Evolutionary conservation across 2,113 vertebrate species (phyloP).

Genomic region (Marmota flaviventris): DNA sequence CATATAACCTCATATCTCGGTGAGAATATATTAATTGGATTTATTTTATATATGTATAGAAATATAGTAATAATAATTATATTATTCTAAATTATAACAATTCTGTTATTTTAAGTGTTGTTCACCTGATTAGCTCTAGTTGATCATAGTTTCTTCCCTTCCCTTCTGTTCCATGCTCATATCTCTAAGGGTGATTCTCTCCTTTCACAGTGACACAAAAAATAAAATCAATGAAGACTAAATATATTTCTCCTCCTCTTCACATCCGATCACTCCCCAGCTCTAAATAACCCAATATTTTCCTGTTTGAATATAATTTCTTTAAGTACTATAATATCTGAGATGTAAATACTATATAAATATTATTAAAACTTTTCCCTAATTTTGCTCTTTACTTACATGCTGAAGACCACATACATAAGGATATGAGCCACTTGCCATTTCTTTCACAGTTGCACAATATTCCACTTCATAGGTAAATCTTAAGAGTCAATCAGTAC

Average conservation of each 20-base stretch:
- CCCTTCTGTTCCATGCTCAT: neutral
- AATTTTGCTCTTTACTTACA: neutral
- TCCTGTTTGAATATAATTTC: neutral
- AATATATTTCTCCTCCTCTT: neutral
- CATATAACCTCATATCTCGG: neutral
- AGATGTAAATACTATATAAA: neutral
- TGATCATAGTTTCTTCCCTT: neutral
- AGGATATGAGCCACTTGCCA: neutral
- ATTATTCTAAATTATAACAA: neutral
- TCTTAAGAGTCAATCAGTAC: neutral
- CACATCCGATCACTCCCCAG: neutral
- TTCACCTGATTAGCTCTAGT: neutral
- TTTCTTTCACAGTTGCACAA: neutral
- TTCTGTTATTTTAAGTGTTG: neutral
- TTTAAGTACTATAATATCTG: neutral
- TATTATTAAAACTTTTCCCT: neutral
- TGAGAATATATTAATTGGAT: conserved; percentile 1
- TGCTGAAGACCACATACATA: neutral
- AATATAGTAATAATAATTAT: neutral
- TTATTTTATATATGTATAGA: neutral
- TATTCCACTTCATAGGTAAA: neutral
- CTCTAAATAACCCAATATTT: neutral
- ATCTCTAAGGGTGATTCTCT: neutral
- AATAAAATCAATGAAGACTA: neutral
- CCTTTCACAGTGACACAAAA: neutral